Evolutionary conservation across 2,888 invertebrate species (phyloP).

Genomic region (Ichneumon xanthorius): DNA sequence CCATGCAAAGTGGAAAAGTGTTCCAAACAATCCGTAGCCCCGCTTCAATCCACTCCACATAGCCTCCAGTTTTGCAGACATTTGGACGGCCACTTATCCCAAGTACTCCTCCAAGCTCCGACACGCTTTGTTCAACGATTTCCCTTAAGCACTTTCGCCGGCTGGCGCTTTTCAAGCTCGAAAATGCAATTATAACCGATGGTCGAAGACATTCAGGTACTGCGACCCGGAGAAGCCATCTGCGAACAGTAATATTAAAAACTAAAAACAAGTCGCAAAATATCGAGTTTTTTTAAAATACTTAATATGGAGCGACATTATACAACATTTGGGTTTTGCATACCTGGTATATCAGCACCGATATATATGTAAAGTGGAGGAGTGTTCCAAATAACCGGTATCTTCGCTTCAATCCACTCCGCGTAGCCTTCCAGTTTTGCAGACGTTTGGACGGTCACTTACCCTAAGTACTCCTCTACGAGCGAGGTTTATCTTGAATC

Average conservation of each 20-base stretch:
- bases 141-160: slow-evolving; percentile 58
- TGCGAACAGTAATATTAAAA: background rate
- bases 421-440: slow-evolving; percentile 9
- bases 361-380: background rate
- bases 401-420: background rate
- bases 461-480: slow-evolving; percentile 1
- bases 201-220: slow-evolving; percentile 51
- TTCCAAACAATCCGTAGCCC: background rate
- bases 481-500: slow-evolving; percentile 19
- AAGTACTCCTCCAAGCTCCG: background rate
- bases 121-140: slow-evolving; percentile 41
- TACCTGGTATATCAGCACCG: background rate
- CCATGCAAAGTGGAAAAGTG: background rate
- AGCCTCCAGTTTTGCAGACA: slow-evolving; percentile 16
- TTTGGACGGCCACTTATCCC: slow-evolving; percentile 15
- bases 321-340: background rate
- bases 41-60: background rate
- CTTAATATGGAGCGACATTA: no score
- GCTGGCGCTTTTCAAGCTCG: slow-evolving; percentile 61
- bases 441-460: slow-evolving; percentile 18
- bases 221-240: slow-evolving; percentile 39
- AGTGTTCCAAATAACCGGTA: background rate
- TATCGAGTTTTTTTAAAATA: background rate
- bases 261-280: background rate
- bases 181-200: slow-evolving; percentile 61